Conservation (phyloP, 2,888 invertebrate species). For the Steinernema hermaphroditum region DNA sequence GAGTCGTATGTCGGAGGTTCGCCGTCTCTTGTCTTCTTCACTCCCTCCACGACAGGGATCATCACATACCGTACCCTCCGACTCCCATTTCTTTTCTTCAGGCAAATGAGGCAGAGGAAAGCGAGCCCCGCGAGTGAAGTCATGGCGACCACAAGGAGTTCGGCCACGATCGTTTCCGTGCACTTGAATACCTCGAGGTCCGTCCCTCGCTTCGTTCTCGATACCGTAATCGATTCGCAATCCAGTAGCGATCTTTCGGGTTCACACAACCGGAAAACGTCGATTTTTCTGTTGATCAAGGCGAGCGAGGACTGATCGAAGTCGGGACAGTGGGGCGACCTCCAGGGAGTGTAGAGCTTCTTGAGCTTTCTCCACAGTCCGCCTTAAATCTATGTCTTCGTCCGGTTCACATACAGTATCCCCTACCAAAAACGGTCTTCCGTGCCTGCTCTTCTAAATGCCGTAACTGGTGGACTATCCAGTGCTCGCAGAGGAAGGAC, state of each 20-base stretch:
- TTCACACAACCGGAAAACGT: too few relatives aligned
- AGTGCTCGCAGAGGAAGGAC: background rate
- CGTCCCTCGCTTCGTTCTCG: too few relatives aligned
- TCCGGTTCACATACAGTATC: too few relatives aligned
- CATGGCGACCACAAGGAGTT: background rate
- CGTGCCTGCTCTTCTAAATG: background rate
- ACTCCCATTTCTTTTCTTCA: background rate
- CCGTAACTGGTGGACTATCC: background rate
- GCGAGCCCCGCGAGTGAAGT: background rate
- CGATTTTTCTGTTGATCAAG: too few relatives aligned
- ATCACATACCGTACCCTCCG: background rate
- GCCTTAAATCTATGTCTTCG: too few relatives aligned
- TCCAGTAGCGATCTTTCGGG: too few relatives aligned
- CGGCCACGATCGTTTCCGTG: background rate
- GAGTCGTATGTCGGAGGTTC: conserved; percentile 7
- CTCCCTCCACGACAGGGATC: background rate
- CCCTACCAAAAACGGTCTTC: too few relatives aligned
- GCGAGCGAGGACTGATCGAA: too few relatives aligned
- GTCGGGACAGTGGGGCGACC: too few relatives aligned
- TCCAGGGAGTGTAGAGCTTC: too few relatives aligned
- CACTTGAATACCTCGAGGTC: background rate
- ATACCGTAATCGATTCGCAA: too few relatives aligned
- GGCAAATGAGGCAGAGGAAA: background rate
- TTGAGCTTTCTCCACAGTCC: too few relatives aligned
- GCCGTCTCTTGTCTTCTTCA: background rate